Evolutionary conservation across 2,797 vertebrate species (phyloP).

Genomic region (Odontamblyopus lacepedii): DNA sequence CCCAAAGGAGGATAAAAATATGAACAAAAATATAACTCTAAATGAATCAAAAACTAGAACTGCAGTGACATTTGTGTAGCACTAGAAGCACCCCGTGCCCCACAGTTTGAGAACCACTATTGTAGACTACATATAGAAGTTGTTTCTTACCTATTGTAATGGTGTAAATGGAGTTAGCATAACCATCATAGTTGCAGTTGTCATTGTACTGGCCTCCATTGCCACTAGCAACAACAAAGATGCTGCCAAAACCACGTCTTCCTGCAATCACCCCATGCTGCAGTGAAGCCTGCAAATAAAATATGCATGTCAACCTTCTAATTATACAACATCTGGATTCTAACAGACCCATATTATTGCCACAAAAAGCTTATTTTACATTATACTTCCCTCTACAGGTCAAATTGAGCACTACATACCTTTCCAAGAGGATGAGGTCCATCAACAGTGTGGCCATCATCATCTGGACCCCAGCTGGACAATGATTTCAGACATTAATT

Average conservation of each 20-base stretch:
- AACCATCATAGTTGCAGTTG: slow-evolving; percentile 98
- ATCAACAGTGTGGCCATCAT: slow-evolving; percentile 94
- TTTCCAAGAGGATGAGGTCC: slow-evolving; percentile 96
- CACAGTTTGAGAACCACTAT: background rate
- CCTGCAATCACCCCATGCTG: slow-evolving; percentile 95
- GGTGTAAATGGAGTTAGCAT: slow-evolving; percentile 98
- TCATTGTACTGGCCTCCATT: slow-evolving; percentile 92
- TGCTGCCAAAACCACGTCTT: slow-evolving; percentile 92
- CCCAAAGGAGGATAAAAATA: too few species aligned
- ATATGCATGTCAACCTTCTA: background rate
- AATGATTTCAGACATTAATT: background rate
- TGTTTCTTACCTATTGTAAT: slow-evolving; percentile 88
- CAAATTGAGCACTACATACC: slow-evolving; percentile 66
- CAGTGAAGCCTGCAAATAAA: slow-evolving; percentile 84
- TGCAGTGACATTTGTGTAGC: background rate
- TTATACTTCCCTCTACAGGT: slow-evolving; percentile 64
- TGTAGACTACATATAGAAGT: background rate
- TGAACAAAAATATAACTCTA: background rate
- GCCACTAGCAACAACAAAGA: slow-evolving; percentile 97
- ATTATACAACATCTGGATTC: background rate
- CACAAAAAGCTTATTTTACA: background rate
- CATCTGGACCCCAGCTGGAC: slow-evolving; percentile 95
- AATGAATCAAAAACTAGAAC: background rate
- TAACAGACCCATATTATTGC: background rate
- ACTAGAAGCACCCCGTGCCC: too few species aligned